Evolutionary conservation across 2,888 invertebrate species (phyloP).

Genomic region (Agrochola circellaris): DNA sequence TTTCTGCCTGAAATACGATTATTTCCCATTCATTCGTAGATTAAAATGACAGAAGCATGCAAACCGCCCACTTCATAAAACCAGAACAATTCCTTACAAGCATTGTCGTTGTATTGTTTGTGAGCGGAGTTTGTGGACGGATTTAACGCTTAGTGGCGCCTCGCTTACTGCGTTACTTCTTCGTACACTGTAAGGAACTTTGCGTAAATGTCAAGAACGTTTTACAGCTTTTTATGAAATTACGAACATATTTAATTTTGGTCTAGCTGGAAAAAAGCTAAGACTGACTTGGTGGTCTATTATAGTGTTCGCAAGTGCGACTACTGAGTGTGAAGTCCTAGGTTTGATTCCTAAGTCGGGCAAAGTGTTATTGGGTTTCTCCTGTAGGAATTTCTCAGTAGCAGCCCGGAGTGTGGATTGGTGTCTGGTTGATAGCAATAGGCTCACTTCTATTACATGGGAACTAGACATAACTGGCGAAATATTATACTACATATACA

Average conservation of each 20-base stretch:
- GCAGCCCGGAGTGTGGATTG: background rate
- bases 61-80: background rate
- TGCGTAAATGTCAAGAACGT: background rate
- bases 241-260: background rate
- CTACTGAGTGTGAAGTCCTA: background rate
- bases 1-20: background rate
- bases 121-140: conserved; percentile 16
- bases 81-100: conserved; percentile 26
- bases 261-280: background rate
- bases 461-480: background rate
- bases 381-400: background rate
- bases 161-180: background rate
- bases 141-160: conserved; percentile 7
- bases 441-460: background rate
- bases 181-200: background rate
- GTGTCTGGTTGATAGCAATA: background rate
- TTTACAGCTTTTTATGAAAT: conserved; percentile 4
- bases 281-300: too few relatives aligned
- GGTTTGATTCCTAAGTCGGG: background rate
- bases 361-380: background rate
- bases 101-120: conserved; percentile 15
- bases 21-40: background rate
- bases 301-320: too few relatives aligned
- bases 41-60: conserved; percentile 18
- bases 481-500: background rate